phyloP scores from a whole-genome alignment of 1,140 invertebrate species.

The Mylabris phalerata region DNA sequence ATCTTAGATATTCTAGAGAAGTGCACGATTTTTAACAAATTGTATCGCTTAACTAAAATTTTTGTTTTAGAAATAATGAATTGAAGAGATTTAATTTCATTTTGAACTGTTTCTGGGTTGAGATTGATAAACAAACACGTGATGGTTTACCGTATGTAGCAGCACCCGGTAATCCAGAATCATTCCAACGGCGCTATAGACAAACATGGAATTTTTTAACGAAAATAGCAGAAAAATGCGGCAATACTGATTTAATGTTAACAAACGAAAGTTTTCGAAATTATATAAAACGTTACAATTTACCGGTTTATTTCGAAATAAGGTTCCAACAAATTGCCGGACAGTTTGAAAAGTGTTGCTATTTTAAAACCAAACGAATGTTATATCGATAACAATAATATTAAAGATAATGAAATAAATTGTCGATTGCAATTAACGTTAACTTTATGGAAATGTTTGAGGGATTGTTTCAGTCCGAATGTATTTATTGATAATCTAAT shows the following conservation, averaged over 20 bases:
- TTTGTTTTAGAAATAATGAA: conserved; percentile 24
- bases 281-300: conserved; percentile 77
- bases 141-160: conserved; percentile 74
- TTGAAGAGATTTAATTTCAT: conserved; percentile 77
- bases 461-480: conserved; percentile 28
- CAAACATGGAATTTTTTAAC: conserved; percentile 73
- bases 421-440: conserved; percentile 28
- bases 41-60: background rate
- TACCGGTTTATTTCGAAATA: conserved; percentile 93
- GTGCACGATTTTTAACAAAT: conserved; percentile 45
- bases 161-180: conserved; percentile 83
- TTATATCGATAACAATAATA: conserved; percentile 15
- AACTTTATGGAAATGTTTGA: conserved; percentile 25
- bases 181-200: conserved; percentile 77
- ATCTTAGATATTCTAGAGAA: conserved; percentile 54
- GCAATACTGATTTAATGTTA: conserved; percentile 47
- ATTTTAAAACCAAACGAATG: conserved; percentile 11
- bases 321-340: conserved; percentile 82
- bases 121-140: conserved; percentile 71
- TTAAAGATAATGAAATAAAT: conserved; percentile 26
- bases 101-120: conserved; percentile 82
- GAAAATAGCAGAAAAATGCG: conserved; percentile 64
- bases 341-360: conserved; percentile 30
- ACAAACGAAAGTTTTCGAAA: conserved; percentile 46
- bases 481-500: conserved; percentile 33